Evolutionary conservation across 2,113 vertebrate genomes (phyloP).

Genomic region (Butorides virescens): DNA sequence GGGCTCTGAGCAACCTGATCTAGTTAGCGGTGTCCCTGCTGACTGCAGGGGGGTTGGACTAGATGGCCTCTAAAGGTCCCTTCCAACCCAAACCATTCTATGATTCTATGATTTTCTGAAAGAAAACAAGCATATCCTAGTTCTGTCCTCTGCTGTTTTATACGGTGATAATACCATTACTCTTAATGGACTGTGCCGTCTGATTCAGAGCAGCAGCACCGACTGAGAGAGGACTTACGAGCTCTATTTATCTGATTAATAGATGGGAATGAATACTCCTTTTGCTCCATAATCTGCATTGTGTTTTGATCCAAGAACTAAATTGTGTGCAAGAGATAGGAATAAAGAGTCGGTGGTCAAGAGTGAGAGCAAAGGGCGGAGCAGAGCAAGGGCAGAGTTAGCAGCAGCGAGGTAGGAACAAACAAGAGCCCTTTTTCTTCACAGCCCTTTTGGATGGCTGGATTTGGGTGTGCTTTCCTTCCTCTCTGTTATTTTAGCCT

Average conservation of each 20-base stretch:
- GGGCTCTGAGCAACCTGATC: too few relatives aligned
- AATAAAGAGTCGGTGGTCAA: background rate
- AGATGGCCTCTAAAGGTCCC: too few relatives aligned
- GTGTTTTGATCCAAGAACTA: background rate
- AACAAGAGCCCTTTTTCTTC: background rate
- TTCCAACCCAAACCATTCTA: too few relatives aligned
- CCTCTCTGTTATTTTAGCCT: background rate
- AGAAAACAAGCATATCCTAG: background rate
- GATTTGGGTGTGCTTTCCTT: background rate
- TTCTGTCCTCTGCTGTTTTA: background rate
- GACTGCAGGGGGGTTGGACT: too few relatives aligned
- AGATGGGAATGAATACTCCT: background rate
- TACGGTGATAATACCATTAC: background rate
- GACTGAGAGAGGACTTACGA: background rate
- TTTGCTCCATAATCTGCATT: background rate
- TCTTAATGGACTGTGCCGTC: background rate
- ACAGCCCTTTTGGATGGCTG: background rate
- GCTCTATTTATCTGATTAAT: background rate
- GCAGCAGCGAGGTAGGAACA: accelerated
- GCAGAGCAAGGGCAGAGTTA: background rate
- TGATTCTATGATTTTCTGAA: background rate
- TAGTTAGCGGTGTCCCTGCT: too few relatives aligned
- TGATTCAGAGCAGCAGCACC: background rate
- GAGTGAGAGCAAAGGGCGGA: background rate
- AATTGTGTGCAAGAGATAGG: background rate